phyloP scores from a whole-genome alignment of 64 coral and sea anemone species.

The Pocillopora damicornis region DNA sequence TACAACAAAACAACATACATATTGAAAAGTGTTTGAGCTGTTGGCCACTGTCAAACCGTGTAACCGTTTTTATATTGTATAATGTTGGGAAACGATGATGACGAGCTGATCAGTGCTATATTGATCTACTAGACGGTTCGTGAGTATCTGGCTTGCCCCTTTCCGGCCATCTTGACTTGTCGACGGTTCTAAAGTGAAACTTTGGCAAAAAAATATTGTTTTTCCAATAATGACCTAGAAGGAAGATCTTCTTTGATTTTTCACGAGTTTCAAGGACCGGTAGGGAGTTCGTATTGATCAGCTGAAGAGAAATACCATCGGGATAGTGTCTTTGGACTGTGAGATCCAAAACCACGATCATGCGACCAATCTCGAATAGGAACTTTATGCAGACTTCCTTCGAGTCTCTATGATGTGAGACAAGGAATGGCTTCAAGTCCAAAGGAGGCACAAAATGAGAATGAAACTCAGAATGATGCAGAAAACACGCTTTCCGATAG shows the following conservation, averaged over 20 bases:
- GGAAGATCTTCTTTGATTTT: not conserved
- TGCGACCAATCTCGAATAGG: not conserved
- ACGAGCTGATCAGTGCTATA: not conserved
- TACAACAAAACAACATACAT: not conserved
- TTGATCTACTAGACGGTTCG: constrained; percentile 2
- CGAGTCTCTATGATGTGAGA: constrained; percentile 20
- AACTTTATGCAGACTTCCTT: not conserved
- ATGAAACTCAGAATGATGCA: constrained; percentile 12
- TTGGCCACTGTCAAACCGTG: not conserved
- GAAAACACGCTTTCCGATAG: not conserved
- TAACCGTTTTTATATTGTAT: not conserved
- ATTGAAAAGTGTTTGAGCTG: not conserved
- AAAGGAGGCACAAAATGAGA: constrained; percentile 38
- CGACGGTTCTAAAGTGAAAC: constrained; percentile 1
- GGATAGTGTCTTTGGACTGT: not conserved
- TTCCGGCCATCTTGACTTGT: constrained; percentile 14
- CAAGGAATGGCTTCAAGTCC: constrained; percentile 42
- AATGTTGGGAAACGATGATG: not conserved
- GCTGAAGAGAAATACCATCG: not conserved
- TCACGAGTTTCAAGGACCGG: not conserved
- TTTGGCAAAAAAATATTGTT: not conserved
- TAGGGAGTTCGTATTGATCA: not conserved
- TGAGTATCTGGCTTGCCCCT: not conserved
- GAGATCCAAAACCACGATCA: not conserved
- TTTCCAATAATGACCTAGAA: not conserved